Evolutionary conservation across 1,140 invertebrate genomes (phyloP).

Genomic region (Zaprionus kolodkinae): DNA sequence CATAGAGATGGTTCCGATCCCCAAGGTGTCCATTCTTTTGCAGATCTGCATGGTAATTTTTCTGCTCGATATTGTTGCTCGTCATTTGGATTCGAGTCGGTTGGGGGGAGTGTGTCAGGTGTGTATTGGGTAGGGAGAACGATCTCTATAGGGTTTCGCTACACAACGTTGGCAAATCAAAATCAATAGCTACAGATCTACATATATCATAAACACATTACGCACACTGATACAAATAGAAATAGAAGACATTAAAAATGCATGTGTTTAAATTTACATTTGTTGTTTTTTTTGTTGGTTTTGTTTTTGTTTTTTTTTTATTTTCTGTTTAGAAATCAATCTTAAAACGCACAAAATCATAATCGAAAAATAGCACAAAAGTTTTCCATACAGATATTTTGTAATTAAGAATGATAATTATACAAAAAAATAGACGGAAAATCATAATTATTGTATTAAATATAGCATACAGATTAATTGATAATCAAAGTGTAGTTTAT

Average conservation of each 20-base stretch:
- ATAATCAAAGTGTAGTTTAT: conserved; percentile 35
- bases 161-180: conserved; percentile 22
- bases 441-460: conserved; percentile 39
- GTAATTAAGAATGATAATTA: conserved; percentile 36
- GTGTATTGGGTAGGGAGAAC: conserved; percentile 8
- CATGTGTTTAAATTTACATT: conserved; percentile 68
- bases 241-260: conserved; percentile 55
- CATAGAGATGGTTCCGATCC: conserved; percentile 39
- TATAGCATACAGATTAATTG: conserved; percentile 22
- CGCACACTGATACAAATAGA: conserved; percentile 10
- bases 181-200: conserved; percentile 17
- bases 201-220: conserved; percentile 15
- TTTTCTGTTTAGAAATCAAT: conserved; percentile 72
- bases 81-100: not conserved
- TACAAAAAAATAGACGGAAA: conserved; percentile 38
- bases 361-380: conserved; percentile 69
- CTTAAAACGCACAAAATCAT: conserved; percentile 78
- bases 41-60: conserved; percentile 4
- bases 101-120: not conserved
- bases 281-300: conserved; percentile 54
- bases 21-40: not conserved
- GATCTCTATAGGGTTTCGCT: conserved; percentile 34
- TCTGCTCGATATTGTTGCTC: conserved; percentile 32
- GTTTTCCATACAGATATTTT: conserved; percentile 33
- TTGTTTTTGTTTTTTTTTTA: conserved; percentile 58